Percentiles rank a stretch among this genome's conserved stretches.
phyloP scores from a whole-genome alignment of 2,797 vertebrate genomes.

The Hydrolagus colliei region DNA sequence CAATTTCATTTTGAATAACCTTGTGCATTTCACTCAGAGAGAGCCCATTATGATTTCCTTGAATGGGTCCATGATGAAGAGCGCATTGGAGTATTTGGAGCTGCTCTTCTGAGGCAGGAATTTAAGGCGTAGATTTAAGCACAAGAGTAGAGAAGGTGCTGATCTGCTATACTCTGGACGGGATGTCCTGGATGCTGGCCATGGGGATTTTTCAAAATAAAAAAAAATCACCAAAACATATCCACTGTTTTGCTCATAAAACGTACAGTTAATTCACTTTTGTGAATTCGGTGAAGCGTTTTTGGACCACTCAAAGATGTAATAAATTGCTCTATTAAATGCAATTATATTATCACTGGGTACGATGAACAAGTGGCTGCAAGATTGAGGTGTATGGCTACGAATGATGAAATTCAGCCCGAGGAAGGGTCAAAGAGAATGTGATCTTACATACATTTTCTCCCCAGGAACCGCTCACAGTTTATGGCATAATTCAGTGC shows the following conservation, averaged over 20 bases:
- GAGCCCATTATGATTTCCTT: too few relatives aligned
- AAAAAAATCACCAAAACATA: too few relatives aligned
- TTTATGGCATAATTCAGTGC: not conserved
- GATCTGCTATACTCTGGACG: not conserved
- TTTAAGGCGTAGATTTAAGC: not conserved
- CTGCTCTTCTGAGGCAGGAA: too few relatives aligned
- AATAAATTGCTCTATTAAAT: too few relatives aligned
- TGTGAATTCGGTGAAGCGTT: too few relatives aligned
- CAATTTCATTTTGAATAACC: too few relatives aligned
- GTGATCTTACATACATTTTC: not conserved
- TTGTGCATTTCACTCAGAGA: too few relatives aligned
- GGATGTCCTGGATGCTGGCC: not conserved
- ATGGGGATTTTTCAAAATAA: not conserved
- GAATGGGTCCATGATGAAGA: too few relatives aligned
- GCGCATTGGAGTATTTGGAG: too few relatives aligned
- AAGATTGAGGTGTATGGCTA: not conserved
- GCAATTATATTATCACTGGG: not conserved
- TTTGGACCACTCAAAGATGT: too few relatives aligned
- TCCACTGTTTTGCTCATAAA: too few relatives aligned
- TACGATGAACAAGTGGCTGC: not conserved
- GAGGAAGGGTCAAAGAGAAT: not conserved
- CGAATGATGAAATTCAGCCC: not conserved
- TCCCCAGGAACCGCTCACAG: not conserved
- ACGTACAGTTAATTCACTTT: too few relatives aligned
- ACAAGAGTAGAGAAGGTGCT: not conserved